Evolutionary conservation across 2,797 vertebrate genomes (phyloP), one percentile per base, ranked within the genome.

Genomic region (Chelonia mydas): DNA sequence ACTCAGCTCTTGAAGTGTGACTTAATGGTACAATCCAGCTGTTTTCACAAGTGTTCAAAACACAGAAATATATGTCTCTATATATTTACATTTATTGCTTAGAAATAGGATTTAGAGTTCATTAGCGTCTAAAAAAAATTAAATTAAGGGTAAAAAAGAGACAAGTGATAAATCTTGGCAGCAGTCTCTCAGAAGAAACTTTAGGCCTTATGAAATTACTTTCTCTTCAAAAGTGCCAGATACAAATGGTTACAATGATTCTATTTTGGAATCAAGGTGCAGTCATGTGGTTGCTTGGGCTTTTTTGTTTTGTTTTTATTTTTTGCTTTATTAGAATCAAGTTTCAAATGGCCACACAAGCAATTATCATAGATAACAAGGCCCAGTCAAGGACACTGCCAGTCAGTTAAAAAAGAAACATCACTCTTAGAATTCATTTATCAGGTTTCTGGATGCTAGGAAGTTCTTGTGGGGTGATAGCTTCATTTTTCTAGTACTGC

Each of bases 111-210:
- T 54, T 23, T 81, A 41, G 37, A 91, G 61, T 33, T 94, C 49
- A 16, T 85, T 81, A 72, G 65, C 17, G 21, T 77, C 47, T 31
- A 9, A 0, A 2, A 84, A 72, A 76, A 89, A 82, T 37, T 78
- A 86, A 59, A 79, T 53, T 50, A 57, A 47, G 28, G n/a, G 8
- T 7, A 5, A 10, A 53, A 47, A 12, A 23, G 50, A 79, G 57
- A 74, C 12, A 76, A 72, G 76, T 93, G 86, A 19, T 87, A 72
- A 61, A 37, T 31, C 61, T 91, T 93, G 83, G 84, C 95, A 86
- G 72, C n/a, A 96, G 78, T 83, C 92, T 86, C 76, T 92, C 77
- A 94, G 90, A 97, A 93, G 95, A 95, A 96, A 96, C 83, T 89
- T 78, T 33, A 91, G 82, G 72, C 31, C 12, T 93, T 96, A 85